A percentile compares a stretch with the other conserved stretches of the same genome.
phyloP scores from a whole-genome alignment of 2,797 vertebrate genomes.

The Halcyon chelicuti region DNA sequence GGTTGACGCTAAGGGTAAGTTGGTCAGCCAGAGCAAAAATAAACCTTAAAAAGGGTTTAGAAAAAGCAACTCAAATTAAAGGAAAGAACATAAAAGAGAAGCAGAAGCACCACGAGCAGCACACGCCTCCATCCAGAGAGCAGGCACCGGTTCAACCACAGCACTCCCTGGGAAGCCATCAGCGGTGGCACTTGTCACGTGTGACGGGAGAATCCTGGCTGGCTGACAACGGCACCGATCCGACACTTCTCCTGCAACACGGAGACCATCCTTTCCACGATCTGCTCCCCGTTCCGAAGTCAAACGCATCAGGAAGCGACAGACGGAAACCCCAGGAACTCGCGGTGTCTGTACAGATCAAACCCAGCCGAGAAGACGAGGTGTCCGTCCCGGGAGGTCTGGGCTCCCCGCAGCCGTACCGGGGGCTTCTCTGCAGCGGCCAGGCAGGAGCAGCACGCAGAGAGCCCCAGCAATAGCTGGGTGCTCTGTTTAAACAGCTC shows the following conservation, averaged over 20 bases:
- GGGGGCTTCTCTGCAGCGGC: neutral
- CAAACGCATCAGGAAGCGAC: neutral
- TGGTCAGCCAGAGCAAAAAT: slow-evolving; percentile 53
- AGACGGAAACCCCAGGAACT: neutral
- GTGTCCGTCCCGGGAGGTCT: neutral
- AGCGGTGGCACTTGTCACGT: neutral
- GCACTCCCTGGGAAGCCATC: neutral
- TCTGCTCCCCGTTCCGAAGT: neutral
- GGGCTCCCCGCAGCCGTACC: neutral
- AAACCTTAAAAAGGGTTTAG: neutral
- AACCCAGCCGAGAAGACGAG: neutral
- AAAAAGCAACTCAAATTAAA: slow-evolving; percentile 29
- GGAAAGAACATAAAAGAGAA: neutral
- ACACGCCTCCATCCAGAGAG: neutral
- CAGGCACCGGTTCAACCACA: neutral
- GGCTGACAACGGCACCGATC: neutral
- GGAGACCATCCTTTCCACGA: neutral
- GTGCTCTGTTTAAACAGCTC: neutral
- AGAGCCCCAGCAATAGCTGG: neutral
- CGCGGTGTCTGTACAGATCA: neutral
- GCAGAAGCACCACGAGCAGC: slow-evolving; percentile 52
- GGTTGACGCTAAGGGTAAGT: slow-evolving; percentile 37
- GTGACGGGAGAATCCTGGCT: neutral
- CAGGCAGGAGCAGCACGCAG: neutral
- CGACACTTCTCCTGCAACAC: neutral